Conservation (phyloP, 2,113 vertebrate species). For the Atrichornis clamosus region DNA sequence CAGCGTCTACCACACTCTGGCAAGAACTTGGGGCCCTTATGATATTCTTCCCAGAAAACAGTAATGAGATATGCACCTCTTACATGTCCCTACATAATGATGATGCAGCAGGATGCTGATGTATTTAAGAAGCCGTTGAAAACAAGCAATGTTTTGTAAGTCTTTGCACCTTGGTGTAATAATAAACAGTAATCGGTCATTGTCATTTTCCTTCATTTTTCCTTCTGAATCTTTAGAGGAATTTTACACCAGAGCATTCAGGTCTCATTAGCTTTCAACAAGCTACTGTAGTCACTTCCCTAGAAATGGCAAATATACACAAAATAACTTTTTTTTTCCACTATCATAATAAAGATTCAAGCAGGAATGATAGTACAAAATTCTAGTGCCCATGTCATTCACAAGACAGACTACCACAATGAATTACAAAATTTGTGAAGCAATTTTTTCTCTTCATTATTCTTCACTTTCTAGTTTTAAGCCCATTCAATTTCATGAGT, state of each 20-base stretch:
- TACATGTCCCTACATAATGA: background rate
- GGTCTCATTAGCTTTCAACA: background rate
- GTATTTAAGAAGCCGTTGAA: background rate
- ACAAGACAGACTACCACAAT: background rate
- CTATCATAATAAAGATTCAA: background rate
- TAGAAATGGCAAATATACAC: background rate
- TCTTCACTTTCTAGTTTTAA: slow-evolving; percentile 1
- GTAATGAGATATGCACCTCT: background rate
- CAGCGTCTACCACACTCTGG: background rate
- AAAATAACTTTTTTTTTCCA: background rate
- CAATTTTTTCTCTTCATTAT: background rate
- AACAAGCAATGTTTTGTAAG: background rate
- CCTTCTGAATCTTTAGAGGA: background rate
- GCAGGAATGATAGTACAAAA: background rate
- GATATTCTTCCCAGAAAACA: background rate
- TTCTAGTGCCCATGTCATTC: background rate
- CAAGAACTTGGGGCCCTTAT: background rate
- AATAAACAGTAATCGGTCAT: background rate
- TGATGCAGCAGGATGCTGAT: background rate
- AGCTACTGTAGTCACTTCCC: background rate
- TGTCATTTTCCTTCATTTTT: background rate
- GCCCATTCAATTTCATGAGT: background rate
- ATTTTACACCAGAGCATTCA: background rate
- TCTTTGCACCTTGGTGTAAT: background rate
- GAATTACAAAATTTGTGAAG: background rate